phyloP scores from a whole-genome alignment of 23 tunicate species.

The Diplosoma virens region DNA sequence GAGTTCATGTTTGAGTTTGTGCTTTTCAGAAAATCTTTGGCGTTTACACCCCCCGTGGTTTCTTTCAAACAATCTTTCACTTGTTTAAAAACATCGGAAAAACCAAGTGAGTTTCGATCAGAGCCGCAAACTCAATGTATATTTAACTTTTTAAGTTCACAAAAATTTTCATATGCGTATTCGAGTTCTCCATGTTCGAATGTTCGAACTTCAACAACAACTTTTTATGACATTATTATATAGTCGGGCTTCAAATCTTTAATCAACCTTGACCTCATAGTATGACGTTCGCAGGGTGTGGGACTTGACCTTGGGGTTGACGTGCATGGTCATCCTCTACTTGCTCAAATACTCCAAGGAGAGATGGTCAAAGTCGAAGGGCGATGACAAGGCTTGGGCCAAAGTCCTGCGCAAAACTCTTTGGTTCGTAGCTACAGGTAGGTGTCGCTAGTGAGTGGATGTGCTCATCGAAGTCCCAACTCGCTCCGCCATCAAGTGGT shows the following conservation, averaged over 20 bases:
- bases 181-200: too few species aligned
- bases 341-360: slow-evolving; percentile 53
- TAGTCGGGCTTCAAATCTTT: too few species aligned
- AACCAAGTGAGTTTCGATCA: slow-evolving; percentile 43
- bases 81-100: slow-evolving; percentile 40
- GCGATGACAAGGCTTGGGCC: slow-evolving; percentile 19
- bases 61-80: slow-evolving; percentile 38
- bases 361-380: slow-evolving; percentile 45
- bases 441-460: background rate
- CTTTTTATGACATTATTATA: too few species aligned
- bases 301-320: slow-evolving; percentile 59
- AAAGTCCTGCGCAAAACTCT: slow-evolving; percentile 37
- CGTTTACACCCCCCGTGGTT: slow-evolving; percentile 52
- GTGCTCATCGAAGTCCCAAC: background rate
- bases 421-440: slow-evolving; percentile 78
- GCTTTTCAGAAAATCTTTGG: slow-evolving; percentile 70
- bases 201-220: too few species aligned
- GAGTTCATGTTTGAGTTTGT: background rate
- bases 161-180: too few species aligned
- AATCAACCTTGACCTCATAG: too few species aligned
- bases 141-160: too few species aligned
- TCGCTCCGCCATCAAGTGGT: too few species aligned
- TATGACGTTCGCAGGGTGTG: slow-evolving; percentile 42
- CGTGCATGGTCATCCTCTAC: slow-evolving; percentile 54
- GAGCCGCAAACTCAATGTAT: too few species aligned